Base-by-base conservation (phyloP, 2,888 invertebrate species). In the Allacma fusca region DNA sequence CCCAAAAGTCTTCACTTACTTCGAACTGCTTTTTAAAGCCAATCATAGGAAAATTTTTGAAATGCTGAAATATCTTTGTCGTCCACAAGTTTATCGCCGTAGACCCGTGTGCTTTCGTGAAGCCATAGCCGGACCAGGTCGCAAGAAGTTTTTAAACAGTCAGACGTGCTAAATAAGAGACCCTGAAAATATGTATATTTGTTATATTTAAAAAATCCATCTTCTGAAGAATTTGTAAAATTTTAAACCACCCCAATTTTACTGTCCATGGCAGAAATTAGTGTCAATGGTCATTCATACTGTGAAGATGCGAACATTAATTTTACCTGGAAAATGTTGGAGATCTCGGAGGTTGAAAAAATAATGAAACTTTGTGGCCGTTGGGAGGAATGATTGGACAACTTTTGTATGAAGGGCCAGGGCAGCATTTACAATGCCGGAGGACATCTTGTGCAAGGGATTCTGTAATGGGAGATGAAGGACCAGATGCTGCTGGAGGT, bases 161-260 rank as follows among this genome's bases (percentile, higher is more conserved):
- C 97, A 83, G 93, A 92, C 0, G 92, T 91, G 86, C 96, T 94
- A 86, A 98, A 97, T 75, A 98, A 87, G 67, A 98, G 88, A 34
- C 97, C 97, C 94, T 96, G 95, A 86, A 97, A 98, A 75, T 97
- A 40, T n/a, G n/a, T n/a, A n/a, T n/a, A n/a, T n/a, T n/a, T n/a
- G n/a, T n/a, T n/a, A n/a, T n/a, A n/a, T n/a, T n/a, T n/a, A n/a
- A n/a, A n/a, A n/a, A n/a, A n/a, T n/a, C n/a, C n/a, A n/a, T n/a
- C n/a, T n/a, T n/a, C n/a, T n/a, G n/a, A n/a, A n/a, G n/a, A n/a
- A n/a, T n/a, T n/a, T n/a, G n/a, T n/a, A n/a, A n/a, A n/a, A n/a
- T n/a, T n/a, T n/a, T n/a, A n/a, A n/a, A n/a, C n/a, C n/a, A n/a
- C n/a, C n/a, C n/a, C n/a, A n/a, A n/a, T n/a, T n/a, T n/a, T n/a